These are phyloP conservation scores for Armadillidium nasatum DNA, from an alignment of 1,140 invertebrate genomes.

Conservation along the genomic window DNA sequence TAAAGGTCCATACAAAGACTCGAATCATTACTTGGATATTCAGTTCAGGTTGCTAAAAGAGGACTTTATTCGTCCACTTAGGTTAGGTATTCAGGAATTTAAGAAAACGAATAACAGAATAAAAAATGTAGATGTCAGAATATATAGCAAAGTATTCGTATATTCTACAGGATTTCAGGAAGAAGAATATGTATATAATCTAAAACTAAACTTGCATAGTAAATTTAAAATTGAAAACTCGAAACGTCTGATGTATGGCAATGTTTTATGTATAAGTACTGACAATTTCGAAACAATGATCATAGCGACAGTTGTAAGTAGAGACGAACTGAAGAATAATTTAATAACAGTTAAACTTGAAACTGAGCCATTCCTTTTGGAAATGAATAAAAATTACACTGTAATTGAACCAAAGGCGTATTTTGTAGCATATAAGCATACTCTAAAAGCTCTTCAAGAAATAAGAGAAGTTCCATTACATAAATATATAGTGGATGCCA, in stretches of 20 bases:
- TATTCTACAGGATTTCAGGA: constrained; percentile 18
- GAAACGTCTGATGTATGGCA: constrained; percentile 64
- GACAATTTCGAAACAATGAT: constrained; percentile 64
- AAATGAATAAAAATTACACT: constrained; percentile 16
- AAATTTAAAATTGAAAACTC: constrained; percentile 45
- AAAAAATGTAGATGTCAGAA: constrained; percentile 26
- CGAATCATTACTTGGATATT: constrained; percentile 69
- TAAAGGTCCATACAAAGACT: constrained; percentile 57
- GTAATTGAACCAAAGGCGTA: constrained; percentile 54
- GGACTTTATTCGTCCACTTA: constrained; percentile 36
- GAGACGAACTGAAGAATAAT: constrained; percentile 53
- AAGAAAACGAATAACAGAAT: constrained; percentile 17
- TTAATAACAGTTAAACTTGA: constrained; percentile 54
- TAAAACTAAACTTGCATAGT: constrained; percentile 29
- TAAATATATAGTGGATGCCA: constrained; percentile 45
- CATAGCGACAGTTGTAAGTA: constrained; percentile 61
- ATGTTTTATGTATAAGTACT: constrained; percentile 64
- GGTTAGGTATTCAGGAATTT: constrained; percentile 36
- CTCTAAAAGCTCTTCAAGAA: constrained; percentile 50
- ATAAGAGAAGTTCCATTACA: constrained; percentile 50
- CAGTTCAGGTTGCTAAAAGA: constrained; percentile 70
- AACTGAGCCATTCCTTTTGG: constrained; percentile 48
- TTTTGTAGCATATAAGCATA: constrained; percentile 54
- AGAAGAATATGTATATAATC: constrained; percentile 22
- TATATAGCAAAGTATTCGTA: constrained; percentile 34